phyloP scores from a whole-genome alignment of 2,888 invertebrate species.

The Sycophila texana region DNA sequence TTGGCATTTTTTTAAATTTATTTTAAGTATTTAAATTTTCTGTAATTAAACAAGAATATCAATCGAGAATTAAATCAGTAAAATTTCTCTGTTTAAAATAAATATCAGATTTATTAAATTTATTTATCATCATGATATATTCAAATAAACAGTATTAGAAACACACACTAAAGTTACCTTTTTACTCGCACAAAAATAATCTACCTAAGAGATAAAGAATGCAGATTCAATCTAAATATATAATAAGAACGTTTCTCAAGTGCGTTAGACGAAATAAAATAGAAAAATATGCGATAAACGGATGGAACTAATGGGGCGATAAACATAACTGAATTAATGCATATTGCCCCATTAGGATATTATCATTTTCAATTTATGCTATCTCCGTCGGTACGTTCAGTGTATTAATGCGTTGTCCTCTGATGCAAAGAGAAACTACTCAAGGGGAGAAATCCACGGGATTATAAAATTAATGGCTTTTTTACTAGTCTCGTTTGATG shows the following conservation, averaged over 20 bases:
- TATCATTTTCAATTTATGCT: neutral
- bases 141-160: neutral
- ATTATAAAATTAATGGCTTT: slow-evolving; percentile 18
- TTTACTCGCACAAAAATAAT: too few relatives aligned
- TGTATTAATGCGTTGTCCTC: slow-evolving; percentile 8
- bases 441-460: slow-evolving; percentile 31
- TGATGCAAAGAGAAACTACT: neutral
- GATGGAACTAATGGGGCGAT: too few relatives aligned
- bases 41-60: neutral
- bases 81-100: too few relatives aligned
- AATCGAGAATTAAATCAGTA: neutral
- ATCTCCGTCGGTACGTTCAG: neutral
- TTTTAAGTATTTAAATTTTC: neutral
- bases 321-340: neutral
- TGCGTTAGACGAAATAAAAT: neutral
- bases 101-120: too few relatives aligned
- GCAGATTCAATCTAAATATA: too few relatives aligned
- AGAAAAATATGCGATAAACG: too few relatives aligned
- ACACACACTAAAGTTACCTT: neutral
- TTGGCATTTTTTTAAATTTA: too few relatives aligned
- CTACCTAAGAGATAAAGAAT: too few relatives aligned
- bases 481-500: slow-evolving; percentile 4
- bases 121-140: neutral
- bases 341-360: slow-evolving; percentile 18
- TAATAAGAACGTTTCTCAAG: too few relatives aligned